These are phyloP conservation scores for Hirundo rustica DNA, from an alignment of 2,797 vertebrate genomes.

Conservation along the genomic window DNA sequence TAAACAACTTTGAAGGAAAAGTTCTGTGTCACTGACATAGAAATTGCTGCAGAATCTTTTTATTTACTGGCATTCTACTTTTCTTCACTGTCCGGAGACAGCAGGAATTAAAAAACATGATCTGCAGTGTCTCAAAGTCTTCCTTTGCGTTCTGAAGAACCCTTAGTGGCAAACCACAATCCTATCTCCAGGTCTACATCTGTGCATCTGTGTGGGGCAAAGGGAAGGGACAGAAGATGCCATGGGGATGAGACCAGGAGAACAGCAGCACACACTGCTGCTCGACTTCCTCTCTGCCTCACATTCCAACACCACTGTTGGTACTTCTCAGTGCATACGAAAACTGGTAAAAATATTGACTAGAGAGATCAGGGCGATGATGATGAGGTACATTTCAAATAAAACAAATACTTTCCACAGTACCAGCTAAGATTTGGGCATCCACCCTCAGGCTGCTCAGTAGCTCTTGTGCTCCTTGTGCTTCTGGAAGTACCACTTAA, in stretches of 20 bases:
- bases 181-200: neutral
- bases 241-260: neutral
- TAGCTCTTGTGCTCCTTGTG: neutral
- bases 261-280: rapidly evolving
- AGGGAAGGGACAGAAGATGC: neutral
- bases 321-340: neutral
- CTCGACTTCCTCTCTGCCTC: neutral
- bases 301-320: neutral
- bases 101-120: constrained; percentile 18
- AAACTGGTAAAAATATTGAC: neutral
- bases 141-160: neutral
- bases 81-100: neutral
- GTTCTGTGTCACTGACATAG: constrained; percentile 3
- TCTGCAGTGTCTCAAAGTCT: neutral
- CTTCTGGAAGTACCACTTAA: neutral
- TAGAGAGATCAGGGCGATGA: neutral
- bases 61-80: constrained; percentile 32
- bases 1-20: constrained; percentile 22
- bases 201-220: neutral
- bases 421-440: neutral
- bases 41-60: constrained; percentile 6
- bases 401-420: neutral
- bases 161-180: neutral
- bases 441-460: neutral
- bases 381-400: neutral